phyloP scores from a whole-genome alignment of 2,888 invertebrate species.

The Liodrosophila aerea region DNA sequence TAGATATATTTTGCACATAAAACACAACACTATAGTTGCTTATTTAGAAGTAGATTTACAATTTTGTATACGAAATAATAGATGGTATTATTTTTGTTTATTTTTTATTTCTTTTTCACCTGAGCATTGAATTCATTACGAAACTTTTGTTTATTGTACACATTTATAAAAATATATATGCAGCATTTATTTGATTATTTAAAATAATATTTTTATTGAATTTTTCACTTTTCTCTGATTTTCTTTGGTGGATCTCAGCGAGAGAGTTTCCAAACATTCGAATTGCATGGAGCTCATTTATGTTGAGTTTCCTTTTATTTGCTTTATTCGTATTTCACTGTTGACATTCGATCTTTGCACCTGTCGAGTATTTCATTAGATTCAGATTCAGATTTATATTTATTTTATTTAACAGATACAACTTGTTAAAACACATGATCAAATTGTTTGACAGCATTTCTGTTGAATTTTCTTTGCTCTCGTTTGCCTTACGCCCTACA shows the following conservation, averaged over 20 bases:
- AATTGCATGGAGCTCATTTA: no score
- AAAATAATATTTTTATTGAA: no score
- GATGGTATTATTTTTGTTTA: constrained; percentile 11
- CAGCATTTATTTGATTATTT: constrained; percentile 3
- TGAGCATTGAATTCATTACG: constrained; percentile 54
- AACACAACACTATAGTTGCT: constrained; percentile 63
- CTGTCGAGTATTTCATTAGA: constrained; percentile 21
- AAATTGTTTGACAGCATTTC: no score
- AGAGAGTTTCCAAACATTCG: not conserved
- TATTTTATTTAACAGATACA: constrained; percentile 57
- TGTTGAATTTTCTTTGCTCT: no score
- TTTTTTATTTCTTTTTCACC: constrained; percentile 50
- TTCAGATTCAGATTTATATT: no score
- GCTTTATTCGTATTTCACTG: constrained; percentile 21
- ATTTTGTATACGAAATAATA: constrained; percentile 1
- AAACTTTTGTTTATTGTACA: constrained; percentile 38
- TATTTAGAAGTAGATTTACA: no score
- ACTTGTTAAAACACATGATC: constrained; percentile 47
- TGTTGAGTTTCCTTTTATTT: constrained; percentile 15
- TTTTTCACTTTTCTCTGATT: no score
- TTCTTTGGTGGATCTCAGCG: not conserved
- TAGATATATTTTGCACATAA: constrained; percentile 63
- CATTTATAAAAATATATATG: constrained; percentile 62
- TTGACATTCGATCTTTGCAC: constrained; percentile 47
- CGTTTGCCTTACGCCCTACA: no score